These are phyloP conservation scores for Tamandua tetradactyla DNA, from an alignment of 2,797 vertebrate species.

Conservation along the genomic window DNA sequence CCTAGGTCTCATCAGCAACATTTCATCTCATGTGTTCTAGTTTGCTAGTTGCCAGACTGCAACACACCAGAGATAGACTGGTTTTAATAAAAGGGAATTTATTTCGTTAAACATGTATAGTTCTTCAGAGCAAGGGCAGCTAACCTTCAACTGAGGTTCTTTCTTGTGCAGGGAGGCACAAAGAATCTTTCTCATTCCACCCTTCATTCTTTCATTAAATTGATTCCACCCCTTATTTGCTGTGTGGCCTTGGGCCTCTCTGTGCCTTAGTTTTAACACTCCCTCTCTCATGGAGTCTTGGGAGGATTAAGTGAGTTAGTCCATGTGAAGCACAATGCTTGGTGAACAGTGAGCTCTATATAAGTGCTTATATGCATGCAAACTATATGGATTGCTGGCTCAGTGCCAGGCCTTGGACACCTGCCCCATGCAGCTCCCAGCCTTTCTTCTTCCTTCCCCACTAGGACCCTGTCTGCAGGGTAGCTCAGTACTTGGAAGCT, in stretches of 20 bases:
- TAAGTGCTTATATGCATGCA: rapidly evolving
- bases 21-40: background rate
- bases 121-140: no score
- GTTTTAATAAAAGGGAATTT: no score
- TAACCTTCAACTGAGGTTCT: no score
- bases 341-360: background rate
- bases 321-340: background rate
- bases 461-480: background rate
- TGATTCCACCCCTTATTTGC: background rate
- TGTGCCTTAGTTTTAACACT: background rate
- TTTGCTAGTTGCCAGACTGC: no score
- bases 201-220: background rate
- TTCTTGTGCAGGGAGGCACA: no score
- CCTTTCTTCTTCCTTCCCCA: background rate
- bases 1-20: background rate
- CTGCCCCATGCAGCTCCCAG: background rate
- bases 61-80: no score
- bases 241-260: background rate
- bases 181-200: background rate
- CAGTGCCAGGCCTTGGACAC: background rate
- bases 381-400: background rate
- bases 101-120: no score
- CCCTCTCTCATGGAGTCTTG: background rate
- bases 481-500: background rate
- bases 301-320: background rate